Percentiles rank a stretch among this genome's conserved stretches.
phyloP scores from a whole-genome alignment of 2,113 vertebrate species.

The Misgurnus anguillicaudatus region DNA sequence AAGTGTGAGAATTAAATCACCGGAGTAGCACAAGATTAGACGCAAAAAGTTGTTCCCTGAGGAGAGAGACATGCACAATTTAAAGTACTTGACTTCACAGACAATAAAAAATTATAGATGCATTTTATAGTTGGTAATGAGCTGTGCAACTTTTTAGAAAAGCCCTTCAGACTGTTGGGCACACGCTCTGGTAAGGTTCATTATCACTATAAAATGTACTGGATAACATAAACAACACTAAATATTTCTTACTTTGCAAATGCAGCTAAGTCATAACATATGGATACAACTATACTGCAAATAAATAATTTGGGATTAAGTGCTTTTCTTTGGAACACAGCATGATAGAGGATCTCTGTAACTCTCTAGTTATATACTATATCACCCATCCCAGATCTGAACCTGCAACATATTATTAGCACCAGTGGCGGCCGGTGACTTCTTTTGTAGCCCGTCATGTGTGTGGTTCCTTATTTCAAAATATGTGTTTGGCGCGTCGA shows the following conservation, averaged over 20 bases:
- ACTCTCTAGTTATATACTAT: no score
- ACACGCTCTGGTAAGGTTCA: background rate
- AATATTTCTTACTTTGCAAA: background rate
- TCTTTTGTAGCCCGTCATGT: no score
- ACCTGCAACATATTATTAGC: background rate
- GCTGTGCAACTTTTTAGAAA: slow-evolving; percentile 4
- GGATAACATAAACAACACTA: background rate
- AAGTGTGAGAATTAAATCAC: slow-evolving; percentile 28
- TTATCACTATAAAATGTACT: background rate
- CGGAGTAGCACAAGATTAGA: slow-evolving; percentile 3
- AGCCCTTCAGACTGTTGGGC: background rate
- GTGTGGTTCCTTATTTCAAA: no score
- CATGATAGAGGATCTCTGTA: no score
- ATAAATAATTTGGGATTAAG: background rate
- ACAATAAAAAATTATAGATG: background rate
- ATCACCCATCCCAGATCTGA: background rate
- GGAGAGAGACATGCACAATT: slow-evolving; percentile 16
- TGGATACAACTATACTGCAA: background rate
- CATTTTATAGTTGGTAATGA: background rate
- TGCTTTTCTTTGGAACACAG: background rate
- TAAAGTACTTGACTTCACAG: background rate
- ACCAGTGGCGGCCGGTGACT: no score
- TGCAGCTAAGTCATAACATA: background rate
- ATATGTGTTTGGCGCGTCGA: no score
- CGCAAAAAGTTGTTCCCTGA: background rate